Evolutionary conservation across 2,888 invertebrate genomes (phyloP), one percentile per base, ranked within the genome.

Genomic region (Acanthococcus lagerstroemiae): DNA sequence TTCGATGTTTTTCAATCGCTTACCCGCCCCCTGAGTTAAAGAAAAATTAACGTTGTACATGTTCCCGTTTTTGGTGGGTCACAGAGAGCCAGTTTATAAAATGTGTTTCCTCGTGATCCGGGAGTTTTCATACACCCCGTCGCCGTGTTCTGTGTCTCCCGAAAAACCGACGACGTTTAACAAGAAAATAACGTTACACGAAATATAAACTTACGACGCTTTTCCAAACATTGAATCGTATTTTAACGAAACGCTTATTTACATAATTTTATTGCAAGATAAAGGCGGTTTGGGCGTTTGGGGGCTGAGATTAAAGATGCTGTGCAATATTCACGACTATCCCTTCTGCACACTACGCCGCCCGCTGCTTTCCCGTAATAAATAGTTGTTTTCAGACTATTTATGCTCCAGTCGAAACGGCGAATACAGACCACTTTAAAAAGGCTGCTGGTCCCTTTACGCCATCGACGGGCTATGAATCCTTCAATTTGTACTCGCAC

Each of bases 181-280:
- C 50, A 17, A 63, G 37, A 54, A 54, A 52, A 52, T 37, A 63
- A 54, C 63, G 63, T 54, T 22, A 27, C 52, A 19, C 22, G 24
- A 52, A 55, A 63, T 63, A 63, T 63, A 63, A 63, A 63, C 54
- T 63, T 63, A 63, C 63, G 63, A 61, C 61, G 3, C 24, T 27
- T 30, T 48, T 48, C 27, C 50, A 25, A 46, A 48, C 46, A 61
- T 17, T 48, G 22, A 63, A 30, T 63, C 63, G 63, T 63, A 63
- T 50, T 50, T 37, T 30, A 63, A 57, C 57, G 22, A 57, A 57
- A 63, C 44, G 50, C 63, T 63, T 52, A 63, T 63, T 63, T 63
- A 63, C 63, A 63, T 63, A 63, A 63, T 63, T 63, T 63, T 63
- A 63, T 63, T 63, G 63, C 63, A 21, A 52, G 63, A 63, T 63